Evolutionary conservation across 2,888 invertebrate species (phyloP).

Genomic region (Cephus rjabovi): DNA sequence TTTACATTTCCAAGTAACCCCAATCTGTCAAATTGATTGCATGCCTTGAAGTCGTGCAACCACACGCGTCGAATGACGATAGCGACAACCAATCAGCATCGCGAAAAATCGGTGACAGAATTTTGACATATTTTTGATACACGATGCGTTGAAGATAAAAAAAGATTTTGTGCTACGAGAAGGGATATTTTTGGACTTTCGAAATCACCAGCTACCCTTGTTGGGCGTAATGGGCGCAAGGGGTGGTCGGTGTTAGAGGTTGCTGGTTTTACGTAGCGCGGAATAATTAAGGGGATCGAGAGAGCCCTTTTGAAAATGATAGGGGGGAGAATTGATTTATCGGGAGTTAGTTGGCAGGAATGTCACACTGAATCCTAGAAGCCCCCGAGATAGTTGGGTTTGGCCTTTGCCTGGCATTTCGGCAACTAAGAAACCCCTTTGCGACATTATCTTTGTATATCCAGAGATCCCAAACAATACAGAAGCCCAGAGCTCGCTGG

Average conservation of each 20-base stretch:
- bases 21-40: neutral
- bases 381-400: neutral
- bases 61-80: neutral
- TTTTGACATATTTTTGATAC: neutral
- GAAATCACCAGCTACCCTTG: neutral
- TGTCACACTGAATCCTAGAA: slow-evolving; percentile 7
- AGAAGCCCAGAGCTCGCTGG: slow-evolving; percentile 13
- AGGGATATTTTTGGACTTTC: too few relatives aligned
- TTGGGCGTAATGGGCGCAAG: neutral
- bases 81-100: neutral
- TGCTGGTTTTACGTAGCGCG: neutral
- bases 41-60: neutral
- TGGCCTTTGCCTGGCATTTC: slow-evolving; percentile 28
- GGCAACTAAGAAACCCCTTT: slow-evolving; percentile 7
- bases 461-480: slow-evolving; percentile 42
- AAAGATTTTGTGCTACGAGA: neutral
- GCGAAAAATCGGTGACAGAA: neutral
- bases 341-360: slow-evolving; percentile 1
- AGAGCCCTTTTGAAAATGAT: neutral
- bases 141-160: neutral
- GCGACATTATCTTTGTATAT: slow-evolving; percentile 46
- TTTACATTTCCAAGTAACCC: too few relatives aligned
- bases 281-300: neutral
- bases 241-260: neutral
- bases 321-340: slow-evolving; percentile 2